Base-by-base conservation (phyloP, 1,140 invertebrate genomes). In the Drosophila azteca region DNA sequence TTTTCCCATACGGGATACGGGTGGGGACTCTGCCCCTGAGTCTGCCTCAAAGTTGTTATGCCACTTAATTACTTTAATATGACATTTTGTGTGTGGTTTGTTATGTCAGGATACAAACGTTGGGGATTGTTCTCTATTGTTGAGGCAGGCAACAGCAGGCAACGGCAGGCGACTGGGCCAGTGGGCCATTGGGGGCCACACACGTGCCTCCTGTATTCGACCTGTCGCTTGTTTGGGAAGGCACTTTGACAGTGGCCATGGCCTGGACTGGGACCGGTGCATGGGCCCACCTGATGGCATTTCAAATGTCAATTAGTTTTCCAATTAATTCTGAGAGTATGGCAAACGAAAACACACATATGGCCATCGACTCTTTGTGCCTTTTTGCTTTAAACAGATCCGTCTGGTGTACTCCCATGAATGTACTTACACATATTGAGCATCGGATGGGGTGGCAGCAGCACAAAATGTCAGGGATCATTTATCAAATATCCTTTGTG, bases 1-100 rank as follows among this genome's bases (percentile, higher is more conserved):
- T 81, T 81, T 85, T 66, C 51, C 53, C 63, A 17, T 31, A 15
- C 13, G 60, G 20, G 51, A 13, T 35, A 29, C 24, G 15, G 44
- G 35, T 22, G 4, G 4, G 22, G 22, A n/a, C 2, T 26, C 24
- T 26, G 24, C 24, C 5, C 17, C 48, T 57, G 52, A 66, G 53
- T 8, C 35, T 54, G 41, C 49, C 70, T 62, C 48, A 60, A 55
- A 66, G 53, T 70, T 83, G 77, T 79, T 71, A 74, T 87, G 57
- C 39, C 83, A 88, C 83, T 88, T 85, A 85, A 85, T 87, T 85
- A 85, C 78, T 87, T 78, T 75, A 87, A 78, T 87, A 87, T 82
- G 82, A 62, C 75, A 66, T 75, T 78, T 74, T 58, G 64, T 69
- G 66, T 49, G 60, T 49, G 31, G 24, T 57, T 43, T 69, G 66